These are phyloP conservation scores for Mormyrus lacerda DNA, from an alignment of 2,113 vertebrate species.

Conservation along the genomic window DNA sequence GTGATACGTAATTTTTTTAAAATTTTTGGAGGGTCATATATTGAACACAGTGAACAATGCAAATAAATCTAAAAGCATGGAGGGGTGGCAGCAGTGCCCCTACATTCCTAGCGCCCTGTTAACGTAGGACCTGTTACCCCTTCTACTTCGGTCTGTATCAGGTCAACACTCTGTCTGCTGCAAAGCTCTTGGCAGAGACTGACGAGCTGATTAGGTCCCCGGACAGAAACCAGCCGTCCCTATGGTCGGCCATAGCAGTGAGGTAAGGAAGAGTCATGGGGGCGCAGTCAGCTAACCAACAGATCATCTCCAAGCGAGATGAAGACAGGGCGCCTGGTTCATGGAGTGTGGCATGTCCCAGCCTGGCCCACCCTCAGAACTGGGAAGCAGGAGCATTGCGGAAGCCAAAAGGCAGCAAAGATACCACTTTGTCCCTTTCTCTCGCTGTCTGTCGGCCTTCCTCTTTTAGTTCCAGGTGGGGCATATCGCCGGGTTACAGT, in stretches of 20 bases:
- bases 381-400: background rate
- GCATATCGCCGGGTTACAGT: background rate
- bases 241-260: constrained; percentile 34
- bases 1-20: background rate
- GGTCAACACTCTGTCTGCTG: constrained; percentile 19
- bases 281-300: constrained; percentile 24
- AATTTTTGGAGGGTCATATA: background rate
- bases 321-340: constrained; percentile 31
- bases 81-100: background rate
- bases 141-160: constrained; percentile 28
- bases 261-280: constrained; percentile 34
- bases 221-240: constrained; percentile 42
- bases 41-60: background rate
- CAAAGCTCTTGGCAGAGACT: constrained; percentile 35
- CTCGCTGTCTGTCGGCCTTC: background rate
- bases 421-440: background rate
- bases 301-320: constrained; percentile 37
- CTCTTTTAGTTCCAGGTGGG: background rate
- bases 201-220: constrained; percentile 40
- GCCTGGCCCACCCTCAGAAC: background rate
- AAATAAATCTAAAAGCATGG: background rate
- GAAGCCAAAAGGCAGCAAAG: background rate
- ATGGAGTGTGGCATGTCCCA: background rate
- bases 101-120: background rate
- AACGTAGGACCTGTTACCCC: background rate